Conservation (phyloP, 2,113 vertebrate genomes). For the Cervus canadensis region DNA sequence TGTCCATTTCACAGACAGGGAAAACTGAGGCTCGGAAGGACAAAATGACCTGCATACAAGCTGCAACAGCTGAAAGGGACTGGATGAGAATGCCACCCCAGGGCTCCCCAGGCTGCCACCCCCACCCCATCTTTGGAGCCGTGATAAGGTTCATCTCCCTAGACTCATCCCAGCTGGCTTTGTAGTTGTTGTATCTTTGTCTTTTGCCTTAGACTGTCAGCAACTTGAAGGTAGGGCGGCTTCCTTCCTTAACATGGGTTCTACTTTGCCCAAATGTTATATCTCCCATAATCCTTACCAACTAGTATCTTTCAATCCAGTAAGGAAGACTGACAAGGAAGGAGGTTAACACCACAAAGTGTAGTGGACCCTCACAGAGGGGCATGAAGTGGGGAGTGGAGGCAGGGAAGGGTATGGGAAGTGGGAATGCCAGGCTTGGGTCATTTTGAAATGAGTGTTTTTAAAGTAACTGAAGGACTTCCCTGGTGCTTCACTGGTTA, state of each 20-base stretch:
- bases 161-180: background rate
- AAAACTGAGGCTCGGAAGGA: background rate
- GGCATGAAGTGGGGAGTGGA: background rate
- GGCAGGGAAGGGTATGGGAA: background rate
- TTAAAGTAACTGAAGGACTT: background rate
- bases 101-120: background rate
- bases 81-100: background rate
- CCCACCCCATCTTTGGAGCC: background rate
- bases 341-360: background rate
- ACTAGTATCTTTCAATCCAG: background rate
- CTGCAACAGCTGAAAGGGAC: background rate
- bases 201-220: background rate
- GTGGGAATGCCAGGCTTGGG: background rate
- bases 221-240: background rate
- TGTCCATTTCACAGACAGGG: background rate
- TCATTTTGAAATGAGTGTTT: background rate
- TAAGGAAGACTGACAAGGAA: background rate
- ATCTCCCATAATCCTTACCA: background rate
- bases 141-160: background rate
- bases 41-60: background rate
- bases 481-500: background rate
- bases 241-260: background rate
- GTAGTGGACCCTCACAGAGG: background rate
- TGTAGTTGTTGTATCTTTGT: background rate
- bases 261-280: background rate